Percentiles rank a stretch among this genome's conserved stretches.
These are phyloP conservation scores for Adineta ricciae DNA, from an alignment of 2,888 invertebrate species.

Conservation along the genomic window DNA sequence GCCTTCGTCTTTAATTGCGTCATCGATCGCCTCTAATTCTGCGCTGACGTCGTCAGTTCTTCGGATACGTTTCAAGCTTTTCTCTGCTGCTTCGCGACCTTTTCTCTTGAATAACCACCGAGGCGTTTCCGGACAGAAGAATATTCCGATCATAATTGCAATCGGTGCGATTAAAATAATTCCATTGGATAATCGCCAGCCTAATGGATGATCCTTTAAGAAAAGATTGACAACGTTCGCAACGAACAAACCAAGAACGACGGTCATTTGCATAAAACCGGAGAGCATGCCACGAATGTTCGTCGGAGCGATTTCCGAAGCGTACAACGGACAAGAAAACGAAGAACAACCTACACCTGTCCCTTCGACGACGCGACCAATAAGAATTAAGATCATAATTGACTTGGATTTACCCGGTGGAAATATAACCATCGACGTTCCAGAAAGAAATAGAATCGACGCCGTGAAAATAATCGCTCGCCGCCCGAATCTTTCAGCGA, in stretches of 20 bases:
- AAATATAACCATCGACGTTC: not conserved
- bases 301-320: slow-evolving; percentile 7
- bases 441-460: not conserved
- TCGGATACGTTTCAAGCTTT: not conserved
- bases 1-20: not conserved
- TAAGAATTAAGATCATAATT: not conserved
- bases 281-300: not conserved
- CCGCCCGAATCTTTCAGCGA: not conserved
- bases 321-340: slow-evolving; percentile 3
- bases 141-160: not conserved
- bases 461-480: not conserved
- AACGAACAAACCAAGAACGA: not conserved
- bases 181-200: not conserved
- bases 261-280: slow-evolving; percentile 14
- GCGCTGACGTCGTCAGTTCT: not conserved
- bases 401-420: not conserved
- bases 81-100: not conserved
- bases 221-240: not conserved
- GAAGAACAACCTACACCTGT: not conserved
- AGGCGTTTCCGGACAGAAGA: slow-evolving; percentile 7
- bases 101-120: not conserved
- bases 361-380: not conserved
- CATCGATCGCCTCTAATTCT: not conserved
- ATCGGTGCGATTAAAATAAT: slow-evolving; percentile 7
- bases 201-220: not conserved